These are phyloP conservation scores for Leptinotarsa texana DNA, from an alignment of 1,140 invertebrate genomes.

Conservation along the genomic window DNA sequence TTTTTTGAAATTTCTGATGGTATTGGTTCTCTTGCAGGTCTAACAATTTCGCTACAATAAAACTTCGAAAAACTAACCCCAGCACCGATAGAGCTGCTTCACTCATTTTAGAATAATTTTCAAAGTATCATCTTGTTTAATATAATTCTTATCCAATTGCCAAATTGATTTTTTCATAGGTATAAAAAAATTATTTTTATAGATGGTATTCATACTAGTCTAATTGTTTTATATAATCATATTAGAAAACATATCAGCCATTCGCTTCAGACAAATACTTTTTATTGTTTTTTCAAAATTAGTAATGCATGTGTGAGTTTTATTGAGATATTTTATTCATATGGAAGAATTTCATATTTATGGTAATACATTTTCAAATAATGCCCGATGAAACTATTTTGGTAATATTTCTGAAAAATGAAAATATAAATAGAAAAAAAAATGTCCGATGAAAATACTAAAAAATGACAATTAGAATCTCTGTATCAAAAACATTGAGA, in stretches of 20 bases:
- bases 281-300: no score
- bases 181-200: constrained; percentile 17
- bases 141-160: constrained; percentile 6
- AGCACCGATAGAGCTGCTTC: constrained; percentile 84
- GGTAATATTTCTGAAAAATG: no score
- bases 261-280: not conserved
- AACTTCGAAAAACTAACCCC: constrained; percentile 77
- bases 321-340: no score
- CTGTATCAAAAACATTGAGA: no score
- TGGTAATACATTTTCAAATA: no score
- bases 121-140: not conserved
- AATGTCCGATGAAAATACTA: no score
- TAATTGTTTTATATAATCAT: not conserved
- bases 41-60: constrained; percentile 83
- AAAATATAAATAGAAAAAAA: no score
- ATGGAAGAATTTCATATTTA: no score
- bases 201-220: constrained; percentile 17
- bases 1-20: constrained; percentile 11
- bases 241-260: not conserved
- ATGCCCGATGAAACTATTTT: no score
- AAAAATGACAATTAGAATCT: no score
- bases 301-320: no score
- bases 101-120: constrained; percentile 60
- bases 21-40: constrained; percentile 64
- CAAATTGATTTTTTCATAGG: constrained; percentile 15